phyloP scores from a whole-genome alignment of 2,113 vertebrate species.

The Ictalurus furcatus region DNA sequence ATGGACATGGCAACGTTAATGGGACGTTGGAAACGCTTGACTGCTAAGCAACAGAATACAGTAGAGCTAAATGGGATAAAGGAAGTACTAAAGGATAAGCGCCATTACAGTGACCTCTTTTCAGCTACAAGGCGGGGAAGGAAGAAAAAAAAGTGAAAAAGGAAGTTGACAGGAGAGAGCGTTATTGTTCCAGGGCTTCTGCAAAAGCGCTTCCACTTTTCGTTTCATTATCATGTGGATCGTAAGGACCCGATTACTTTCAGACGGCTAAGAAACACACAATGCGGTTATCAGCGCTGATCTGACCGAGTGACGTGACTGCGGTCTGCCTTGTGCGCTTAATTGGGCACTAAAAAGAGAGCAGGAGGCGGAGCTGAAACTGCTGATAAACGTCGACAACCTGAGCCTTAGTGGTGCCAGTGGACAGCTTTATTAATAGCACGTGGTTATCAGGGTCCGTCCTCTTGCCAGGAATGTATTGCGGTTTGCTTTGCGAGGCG shows the following conservation, averaged over 20 bases:
- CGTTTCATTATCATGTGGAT: slow-evolving; percentile 47
- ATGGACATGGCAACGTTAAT: not conserved
- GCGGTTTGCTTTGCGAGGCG: not conserved
- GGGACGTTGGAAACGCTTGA: not conserved
- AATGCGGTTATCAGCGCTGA: slow-evolving; percentile 1
- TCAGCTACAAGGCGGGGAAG: not conserved
- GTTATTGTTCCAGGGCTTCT: slow-evolving; percentile 6
- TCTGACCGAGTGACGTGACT: not conserved
- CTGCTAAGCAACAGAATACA: not conserved
- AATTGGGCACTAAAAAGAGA: not conserved
- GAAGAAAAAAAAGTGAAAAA: not conserved
- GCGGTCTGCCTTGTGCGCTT: not conserved
- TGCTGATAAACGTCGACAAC: slow-evolving; percentile 1
- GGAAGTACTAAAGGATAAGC: not conserved
- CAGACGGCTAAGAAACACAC: not conserved
- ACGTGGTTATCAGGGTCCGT: not conserved
- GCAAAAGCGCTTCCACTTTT: slow-evolving; percentile 16
- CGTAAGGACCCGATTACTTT: slow-evolving; percentile 34
- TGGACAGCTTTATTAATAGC: slow-evolving; percentile 35
- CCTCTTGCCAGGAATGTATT: not conserved
- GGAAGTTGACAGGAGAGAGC: not conserved
- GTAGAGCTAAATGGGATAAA: slow-evolving; percentile 9
- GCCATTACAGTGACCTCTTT: not conserved
- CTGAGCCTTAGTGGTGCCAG: not conserved
- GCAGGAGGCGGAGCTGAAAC: not conserved